Percentiles rank a stretch among this genome's conserved stretches.
These are phyloP conservation scores for Microplitis demolitor DNA, from an alignment of 1,140 invertebrate species.

Conservation along the genomic window DNA sequence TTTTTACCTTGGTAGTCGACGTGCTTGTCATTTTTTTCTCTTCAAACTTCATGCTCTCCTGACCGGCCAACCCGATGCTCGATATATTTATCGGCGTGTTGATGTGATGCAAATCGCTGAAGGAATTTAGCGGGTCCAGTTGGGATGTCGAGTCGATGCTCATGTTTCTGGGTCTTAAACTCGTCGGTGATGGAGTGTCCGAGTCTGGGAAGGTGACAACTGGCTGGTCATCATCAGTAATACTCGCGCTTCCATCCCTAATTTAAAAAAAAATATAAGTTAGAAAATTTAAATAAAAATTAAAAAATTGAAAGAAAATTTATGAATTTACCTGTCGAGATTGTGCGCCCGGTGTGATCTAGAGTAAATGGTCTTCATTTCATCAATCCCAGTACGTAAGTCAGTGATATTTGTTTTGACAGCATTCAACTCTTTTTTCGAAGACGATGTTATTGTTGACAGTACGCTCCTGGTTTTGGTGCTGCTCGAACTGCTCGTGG, in stretches of 20 bases:
- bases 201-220: conserved; percentile 80
- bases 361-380: conserved; percentile 64
- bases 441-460: conserved; percentile 56
- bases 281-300: no score
- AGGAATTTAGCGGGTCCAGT: conserved; percentile 54
- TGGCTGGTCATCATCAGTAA: conserved; percentile 64
- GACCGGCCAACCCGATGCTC: conserved; percentile 52
- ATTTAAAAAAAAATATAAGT: conserved; percentile 15
- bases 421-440: conserved; percentile 60
- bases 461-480: conserved; percentile 40
- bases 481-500: conserved; percentile 36
- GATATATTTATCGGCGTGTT: conserved; percentile 46
- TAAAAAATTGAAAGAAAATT: no score
- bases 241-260: conserved; percentile 48
- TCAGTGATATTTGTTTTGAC: conserved; percentile 62
- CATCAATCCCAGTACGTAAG: conserved; percentile 63
- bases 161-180: conserved; percentile 42
- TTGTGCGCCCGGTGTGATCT: conserved; percentile 16
- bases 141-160: conserved; percentile 51
- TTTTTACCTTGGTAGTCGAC: conserved; percentile 72
- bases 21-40: conserved; percentile 79
- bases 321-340: background rate
- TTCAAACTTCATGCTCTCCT: conserved; percentile 77
- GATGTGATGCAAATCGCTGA: conserved; percentile 57
- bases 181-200: conserved; percentile 65